Conservation (phyloP, 2,888 invertebrate species). For the Eupelmus urozonus region DNA sequence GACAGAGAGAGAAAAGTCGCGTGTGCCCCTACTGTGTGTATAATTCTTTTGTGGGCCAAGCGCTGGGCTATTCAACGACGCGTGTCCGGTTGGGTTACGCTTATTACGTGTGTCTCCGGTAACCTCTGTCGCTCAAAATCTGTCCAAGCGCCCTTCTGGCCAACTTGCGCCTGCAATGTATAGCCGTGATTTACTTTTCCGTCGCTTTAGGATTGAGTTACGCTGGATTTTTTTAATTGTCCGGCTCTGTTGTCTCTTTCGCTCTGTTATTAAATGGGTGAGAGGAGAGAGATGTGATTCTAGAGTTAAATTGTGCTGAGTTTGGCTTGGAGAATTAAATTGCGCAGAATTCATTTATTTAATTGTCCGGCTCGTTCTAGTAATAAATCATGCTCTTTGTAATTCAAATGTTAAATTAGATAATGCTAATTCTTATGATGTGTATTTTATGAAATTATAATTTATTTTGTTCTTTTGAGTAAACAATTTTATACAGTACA, state of each 20-base stretch:
- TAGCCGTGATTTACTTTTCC: constrained; percentile 12
- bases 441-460: no score
- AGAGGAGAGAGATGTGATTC: no score
- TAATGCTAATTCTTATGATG: no score
- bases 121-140: not conserved
- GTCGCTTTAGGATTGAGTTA: not conserved
- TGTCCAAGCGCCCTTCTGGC: not conserved
- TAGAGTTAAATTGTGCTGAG: no score
- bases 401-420: no score
- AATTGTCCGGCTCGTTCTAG: no score
- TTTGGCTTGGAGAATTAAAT: no score
- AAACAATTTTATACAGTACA: no score
- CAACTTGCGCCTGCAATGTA: constrained; percentile 7
- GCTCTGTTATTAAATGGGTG: not conserved
- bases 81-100: constrained; percentile 47
- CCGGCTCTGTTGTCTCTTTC: not conserved
- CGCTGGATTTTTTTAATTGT: constrained; percentile 18
- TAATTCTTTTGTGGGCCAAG: no score
- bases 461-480: no score
- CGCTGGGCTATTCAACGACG: constrained; percentile 21
- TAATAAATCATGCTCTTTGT: no score
- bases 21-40: constrained; percentile 1
- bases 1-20: constrained; percentile 29
- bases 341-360: no score
- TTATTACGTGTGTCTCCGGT: constrained; percentile 9